Conservation (phyloP, 2,797 vertebrate genomes). For the Rhinella marina region DNA sequence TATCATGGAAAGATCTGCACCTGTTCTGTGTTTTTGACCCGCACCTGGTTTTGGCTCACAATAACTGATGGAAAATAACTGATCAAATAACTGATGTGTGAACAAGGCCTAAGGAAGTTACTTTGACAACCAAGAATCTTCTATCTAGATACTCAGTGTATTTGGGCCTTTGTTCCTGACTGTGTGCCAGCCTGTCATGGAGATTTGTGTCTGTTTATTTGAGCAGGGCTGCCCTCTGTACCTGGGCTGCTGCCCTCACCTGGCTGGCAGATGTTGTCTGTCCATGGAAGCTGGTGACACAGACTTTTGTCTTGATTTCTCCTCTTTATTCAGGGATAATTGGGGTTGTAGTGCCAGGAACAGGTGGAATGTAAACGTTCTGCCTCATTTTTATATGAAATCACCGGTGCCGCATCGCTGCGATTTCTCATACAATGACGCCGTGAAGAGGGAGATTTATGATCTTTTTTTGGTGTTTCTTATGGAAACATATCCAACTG, state of each 20-base stretch:
- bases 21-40: too few relatives aligned
- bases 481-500: background rate
- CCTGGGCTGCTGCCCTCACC: conserved; percentile 40
- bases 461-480: background rate
- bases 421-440: background rate
- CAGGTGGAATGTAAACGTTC: background rate
- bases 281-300: background rate
- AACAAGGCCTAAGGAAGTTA: too few relatives aligned
- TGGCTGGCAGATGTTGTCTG: conserved; percentile 45
- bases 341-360: background rate
- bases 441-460: background rate
- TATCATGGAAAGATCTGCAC: too few relatives aligned
- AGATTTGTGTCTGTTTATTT: conserved; percentile 38
- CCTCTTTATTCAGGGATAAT: background rate
- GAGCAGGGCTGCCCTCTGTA: background rate
- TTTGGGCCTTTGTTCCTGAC: background rate
- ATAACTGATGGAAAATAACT: too few relatives aligned
- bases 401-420: background rate
- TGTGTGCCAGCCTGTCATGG: conserved; percentile 1
- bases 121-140: too few relatives aligned
- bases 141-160: background rate
- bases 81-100: too few relatives aligned
- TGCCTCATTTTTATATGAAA: conserved; percentile 4
- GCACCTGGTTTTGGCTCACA: too few relatives aligned
- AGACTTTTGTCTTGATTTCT: background rate